Base-by-base conservation (phyloP, 2,113 vertebrate species). In the Theristicus caerulescens region DNA sequence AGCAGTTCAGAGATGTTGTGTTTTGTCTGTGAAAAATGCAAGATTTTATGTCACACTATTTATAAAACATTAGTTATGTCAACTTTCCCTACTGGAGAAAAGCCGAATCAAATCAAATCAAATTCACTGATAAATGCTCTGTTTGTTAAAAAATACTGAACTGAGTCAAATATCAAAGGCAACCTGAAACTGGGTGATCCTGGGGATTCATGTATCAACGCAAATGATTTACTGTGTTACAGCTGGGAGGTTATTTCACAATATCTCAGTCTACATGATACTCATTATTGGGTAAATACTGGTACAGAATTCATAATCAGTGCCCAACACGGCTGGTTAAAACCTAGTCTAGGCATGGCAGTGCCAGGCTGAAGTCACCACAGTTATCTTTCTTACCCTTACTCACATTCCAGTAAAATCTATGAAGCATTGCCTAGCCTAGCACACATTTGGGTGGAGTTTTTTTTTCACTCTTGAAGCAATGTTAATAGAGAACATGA, bases 241-340 rank as follows among this genome's bases (percentile, higher is more conserved):
- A 71, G 5, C 24, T 64, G 36, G 44, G 32, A 64, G 29, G 19
- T 72, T 82, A 52, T 82, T 69, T 79, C 49, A 31, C 3, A 7
- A 2, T 52, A 69, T 65, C 51, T 67, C 22, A 64, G 22, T 20
- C 61, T 47, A 46, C 20, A 6, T 46, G 10, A 66, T 44, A 51
- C 3, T 73, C 7, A 9, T 11, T 65, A 4, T 38, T 0, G 0
- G 46, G 51, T 34, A 78, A 86, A 76, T 62, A 61, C 9, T 18
- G 14, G 42, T 34, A 42, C 19, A 57, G 74, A 90, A 76, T 36
- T 76, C 34, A 24, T 10, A 11, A 22, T 5, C 5, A 51, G 24
- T 32, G 67, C 32, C 3, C 38, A 59, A 9, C 17, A 82, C 0
- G 6, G 32, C 8, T 88, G 29, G 44, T 59, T 64, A 61, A 71